A percentile compares a stretch with the other conserved stretches of the same genome.
phyloP scores from a whole-genome alignment of 2,888 invertebrate genomes.

The Acrobasis consociella region DNA sequence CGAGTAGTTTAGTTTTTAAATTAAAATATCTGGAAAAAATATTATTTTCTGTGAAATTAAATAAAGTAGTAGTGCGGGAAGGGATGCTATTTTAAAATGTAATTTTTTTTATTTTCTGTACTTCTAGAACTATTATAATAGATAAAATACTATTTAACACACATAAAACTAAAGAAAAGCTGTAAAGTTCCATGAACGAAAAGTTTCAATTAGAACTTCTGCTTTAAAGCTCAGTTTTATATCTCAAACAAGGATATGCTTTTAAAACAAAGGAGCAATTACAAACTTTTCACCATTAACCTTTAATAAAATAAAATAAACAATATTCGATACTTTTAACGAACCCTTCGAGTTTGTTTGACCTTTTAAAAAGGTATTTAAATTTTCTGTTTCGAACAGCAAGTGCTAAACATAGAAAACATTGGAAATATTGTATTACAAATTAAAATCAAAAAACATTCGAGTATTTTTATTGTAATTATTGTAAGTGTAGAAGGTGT shows the following conservation, averaged over 20 bases:
- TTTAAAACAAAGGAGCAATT: conserved; percentile 1
- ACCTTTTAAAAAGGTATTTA: neutral
- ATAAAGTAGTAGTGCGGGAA: too few relatives aligned
- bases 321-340: conserved; percentile 9
- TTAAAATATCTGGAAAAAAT: too few relatives aligned
- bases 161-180: neutral
- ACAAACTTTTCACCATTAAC: conserved; percentile 9
- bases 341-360: neutral
- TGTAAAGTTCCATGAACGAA: neutral
- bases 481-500: too few relatives aligned
- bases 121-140: too few relatives aligned
- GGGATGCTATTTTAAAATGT: too few relatives aligned
- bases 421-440: neutral
- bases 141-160: neutral
- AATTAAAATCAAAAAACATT: too few relatives aligned
- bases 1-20: too few relatives aligned
- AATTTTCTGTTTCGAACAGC: neutral
- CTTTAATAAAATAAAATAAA: conserved; percentile 5
- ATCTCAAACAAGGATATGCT: conserved; percentile 20
- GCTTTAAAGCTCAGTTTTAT: conserved; percentile 10
- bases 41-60: too few relatives aligned
- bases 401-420: neutral
- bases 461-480: too few relatives aligned
- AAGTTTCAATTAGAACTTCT: neutral
- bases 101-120: too few relatives aligned